These are phyloP conservation scores for Nebria ingens DNA, from an alignment of 1,140 invertebrate species.

Conservation along the genomic window DNA sequence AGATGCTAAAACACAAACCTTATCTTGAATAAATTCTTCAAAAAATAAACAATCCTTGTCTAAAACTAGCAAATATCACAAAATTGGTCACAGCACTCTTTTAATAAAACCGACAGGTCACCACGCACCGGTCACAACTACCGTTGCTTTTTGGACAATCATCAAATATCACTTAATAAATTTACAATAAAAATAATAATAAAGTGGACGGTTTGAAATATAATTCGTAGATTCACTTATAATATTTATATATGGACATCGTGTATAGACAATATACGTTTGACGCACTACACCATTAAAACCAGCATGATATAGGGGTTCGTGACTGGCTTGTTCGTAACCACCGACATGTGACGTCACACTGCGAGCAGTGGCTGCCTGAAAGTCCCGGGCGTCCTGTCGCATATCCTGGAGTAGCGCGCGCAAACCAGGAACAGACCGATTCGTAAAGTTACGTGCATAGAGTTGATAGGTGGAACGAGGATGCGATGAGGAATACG, in stretches of 20 bases:
- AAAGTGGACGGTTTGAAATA: no score
- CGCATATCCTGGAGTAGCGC: conserved; percentile 16
- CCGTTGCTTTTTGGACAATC: no score
- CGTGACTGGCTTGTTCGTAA: neutral
- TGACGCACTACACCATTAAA: neutral
- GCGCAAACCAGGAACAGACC: conserved; percentile 1
- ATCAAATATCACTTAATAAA: neutral
- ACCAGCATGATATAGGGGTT: neutral
- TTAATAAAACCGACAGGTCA: no score
- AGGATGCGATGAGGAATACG: neutral
- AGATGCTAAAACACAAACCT: no score
- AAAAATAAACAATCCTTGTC: no score
- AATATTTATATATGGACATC: neutral
- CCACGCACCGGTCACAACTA: no score
- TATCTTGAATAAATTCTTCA: no score
- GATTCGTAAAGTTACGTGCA: neutral
- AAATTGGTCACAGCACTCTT: no score
- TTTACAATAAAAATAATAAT: neutral
- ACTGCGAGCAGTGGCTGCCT: conserved; percentile 19
- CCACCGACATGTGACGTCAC: conserved; percentile 24
- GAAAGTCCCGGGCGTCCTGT: conserved; percentile 26
- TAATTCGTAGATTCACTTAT: no score
- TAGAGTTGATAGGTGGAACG: neutral
- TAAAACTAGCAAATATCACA: no score
- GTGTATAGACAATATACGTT: neutral